phyloP scores from a whole-genome alignment of 2,888 invertebrate genomes.

The Mantis religiosa region DNA sequence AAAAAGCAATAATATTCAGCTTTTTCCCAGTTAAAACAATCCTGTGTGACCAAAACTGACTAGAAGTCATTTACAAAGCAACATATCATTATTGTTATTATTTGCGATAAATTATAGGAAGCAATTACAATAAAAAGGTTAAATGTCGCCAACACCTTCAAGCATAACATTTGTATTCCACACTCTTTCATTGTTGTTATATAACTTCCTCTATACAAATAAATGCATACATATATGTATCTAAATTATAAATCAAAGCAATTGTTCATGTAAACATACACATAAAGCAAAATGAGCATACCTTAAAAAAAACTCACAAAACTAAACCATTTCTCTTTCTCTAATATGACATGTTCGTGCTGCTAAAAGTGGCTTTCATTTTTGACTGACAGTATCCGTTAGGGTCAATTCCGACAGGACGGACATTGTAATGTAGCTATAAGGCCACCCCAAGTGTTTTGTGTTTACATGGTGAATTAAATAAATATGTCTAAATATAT shows the following conservation, averaged over 20 bases:
- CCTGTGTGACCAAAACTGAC: conserved; percentile 15
- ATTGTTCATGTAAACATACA: neutral
- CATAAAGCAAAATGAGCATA: neutral
- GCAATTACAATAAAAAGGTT: conserved; percentile 6
- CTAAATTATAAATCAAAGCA: conserved; percentile 9
- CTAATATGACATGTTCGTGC: neutral
- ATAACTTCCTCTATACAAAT: conserved; percentile 25
- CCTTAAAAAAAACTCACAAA: neutral
- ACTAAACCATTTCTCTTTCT: neutral
- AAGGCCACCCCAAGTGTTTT: neutral
- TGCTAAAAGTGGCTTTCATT: neutral
- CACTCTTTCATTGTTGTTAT: conserved; percentile 12
- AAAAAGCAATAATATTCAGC: conserved; percentile 1
- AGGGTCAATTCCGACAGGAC: neutral
- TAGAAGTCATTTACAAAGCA: conserved; percentile 18
- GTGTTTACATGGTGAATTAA: neutral
- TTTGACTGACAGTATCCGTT: neutral
- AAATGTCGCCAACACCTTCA: conserved; percentile 15
- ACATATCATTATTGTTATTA: conserved; percentile 9
- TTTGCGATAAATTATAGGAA: conserved; percentile 18
- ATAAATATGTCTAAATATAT: neutral
- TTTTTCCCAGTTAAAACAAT: conserved; percentile 14
- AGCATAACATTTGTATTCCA: conserved; percentile 8
- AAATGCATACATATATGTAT: conserved; percentile 27
- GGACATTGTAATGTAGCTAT: neutral